Conservation (phyloP, 2,113 vertebrate genomes). For the Lasiurus borealis region DNA sequence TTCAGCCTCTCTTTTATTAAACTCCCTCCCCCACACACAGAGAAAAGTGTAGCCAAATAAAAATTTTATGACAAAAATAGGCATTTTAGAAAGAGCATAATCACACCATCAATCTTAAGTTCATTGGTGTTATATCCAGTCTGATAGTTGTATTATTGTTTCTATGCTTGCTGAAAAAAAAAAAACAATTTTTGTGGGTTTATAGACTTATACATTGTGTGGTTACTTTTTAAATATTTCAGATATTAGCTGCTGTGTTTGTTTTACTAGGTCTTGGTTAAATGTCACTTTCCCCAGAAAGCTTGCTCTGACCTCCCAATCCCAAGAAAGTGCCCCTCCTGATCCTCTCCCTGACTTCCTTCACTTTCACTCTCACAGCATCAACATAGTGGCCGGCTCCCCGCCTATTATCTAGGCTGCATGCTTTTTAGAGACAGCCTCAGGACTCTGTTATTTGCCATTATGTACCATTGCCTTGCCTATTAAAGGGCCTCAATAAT, state of each 20-base stretch:
- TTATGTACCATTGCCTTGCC: background rate
- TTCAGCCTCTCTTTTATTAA: background rate
- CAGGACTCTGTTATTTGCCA: background rate
- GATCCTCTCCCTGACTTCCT: fast-evolving
- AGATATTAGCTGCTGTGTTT: background rate
- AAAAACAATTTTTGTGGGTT: background rate
- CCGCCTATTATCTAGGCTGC: background rate
- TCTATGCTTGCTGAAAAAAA: background rate
- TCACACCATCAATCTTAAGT: background rate
- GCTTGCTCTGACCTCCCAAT: background rate
- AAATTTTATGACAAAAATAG: background rate
- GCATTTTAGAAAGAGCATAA: background rate
- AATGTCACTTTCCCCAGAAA: background rate
- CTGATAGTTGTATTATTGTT: background rate
- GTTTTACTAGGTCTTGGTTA: background rate
- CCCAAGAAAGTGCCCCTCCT: too few relatives aligned
- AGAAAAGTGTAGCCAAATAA: background rate
- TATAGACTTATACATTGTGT: background rate
- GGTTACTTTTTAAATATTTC: conserved; percentile 20
- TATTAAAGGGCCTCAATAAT: background rate
- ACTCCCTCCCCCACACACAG: fast-evolving
- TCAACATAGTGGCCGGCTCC: background rate
- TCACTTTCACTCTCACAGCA: fast-evolving
- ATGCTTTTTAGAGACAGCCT: background rate
- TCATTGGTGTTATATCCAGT: background rate